A percentile compares a stretch with the other conserved stretches of the same genome.
phyloP scores from a whole-genome alignment of 1,140 invertebrate species.

The Coenobita brevimanus region DNA sequence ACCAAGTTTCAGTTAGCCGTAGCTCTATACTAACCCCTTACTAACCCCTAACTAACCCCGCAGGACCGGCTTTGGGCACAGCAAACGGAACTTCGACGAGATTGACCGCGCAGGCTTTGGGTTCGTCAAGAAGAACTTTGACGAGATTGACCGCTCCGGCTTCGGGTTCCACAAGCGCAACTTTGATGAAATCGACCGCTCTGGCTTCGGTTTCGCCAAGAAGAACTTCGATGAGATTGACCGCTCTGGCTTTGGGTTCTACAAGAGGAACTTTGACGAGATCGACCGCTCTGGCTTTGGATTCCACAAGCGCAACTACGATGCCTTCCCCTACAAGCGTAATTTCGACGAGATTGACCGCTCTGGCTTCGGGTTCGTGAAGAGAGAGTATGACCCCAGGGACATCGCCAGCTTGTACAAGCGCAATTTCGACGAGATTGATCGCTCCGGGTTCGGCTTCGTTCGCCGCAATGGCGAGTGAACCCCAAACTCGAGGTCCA shows the following conservation, averaged over 20 bases:
- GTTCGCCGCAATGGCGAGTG: slow-evolving; percentile 77
- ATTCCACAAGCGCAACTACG: slow-evolving; percentile 77
- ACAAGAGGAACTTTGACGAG: slow-evolving; percentile 75
- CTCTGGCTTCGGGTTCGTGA: slow-evolving; percentile 75
- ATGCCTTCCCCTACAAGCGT: slow-evolving; percentile 75
- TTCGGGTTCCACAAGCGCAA: slow-evolving; percentile 76
- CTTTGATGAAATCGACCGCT: slow-evolving; percentile 79
- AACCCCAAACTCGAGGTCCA: neutral
- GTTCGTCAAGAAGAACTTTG: slow-evolving; percentile 77
- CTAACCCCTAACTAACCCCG: neutral
- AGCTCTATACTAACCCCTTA: too few species aligned
- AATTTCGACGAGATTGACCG: slow-evolving; percentile 80
- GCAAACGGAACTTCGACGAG: slow-evolving; percentile 79
- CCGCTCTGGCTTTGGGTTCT: slow-evolving; percentile 73
- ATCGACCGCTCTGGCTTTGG: slow-evolving; percentile 73
- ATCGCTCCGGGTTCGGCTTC: slow-evolving; percentile 75
- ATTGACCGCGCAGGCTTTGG: slow-evolving; percentile 76
- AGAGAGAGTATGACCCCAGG: slow-evolving; percentile 71
- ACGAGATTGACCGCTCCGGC: slow-evolving; percentile 79
- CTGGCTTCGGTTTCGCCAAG: slow-evolving; percentile 75
- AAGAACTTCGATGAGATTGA: slow-evolving; percentile 80
- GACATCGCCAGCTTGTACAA: slow-evolving; percentile 42
- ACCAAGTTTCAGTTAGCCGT: too few species aligned
- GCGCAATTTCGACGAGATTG: slow-evolving; percentile 79
- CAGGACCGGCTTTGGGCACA: slow-evolving; percentile 71